These are phyloP conservation scores for Callinectes sapidus DNA, from an alignment of 2,888 invertebrate genomes.

Conservation along the genomic window DNA sequence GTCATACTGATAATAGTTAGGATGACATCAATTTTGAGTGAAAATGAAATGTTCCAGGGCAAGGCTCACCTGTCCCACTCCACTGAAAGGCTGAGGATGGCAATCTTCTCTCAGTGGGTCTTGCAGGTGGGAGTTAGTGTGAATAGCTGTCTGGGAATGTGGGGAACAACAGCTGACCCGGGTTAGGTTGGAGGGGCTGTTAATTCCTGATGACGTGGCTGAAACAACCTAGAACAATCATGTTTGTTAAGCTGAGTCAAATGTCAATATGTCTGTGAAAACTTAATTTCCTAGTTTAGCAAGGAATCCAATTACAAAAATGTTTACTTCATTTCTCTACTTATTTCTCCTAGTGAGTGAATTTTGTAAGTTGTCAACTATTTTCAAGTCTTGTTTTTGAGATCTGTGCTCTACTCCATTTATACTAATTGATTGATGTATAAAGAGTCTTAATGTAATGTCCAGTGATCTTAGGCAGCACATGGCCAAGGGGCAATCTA, in stretches of 20 bases:
- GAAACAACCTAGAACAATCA: conserved; percentile 17
- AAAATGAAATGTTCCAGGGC: background rate
- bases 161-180: conserved; percentile 13
- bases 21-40: background rate
- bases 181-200: background rate
- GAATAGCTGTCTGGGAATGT: background rate
- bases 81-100: conserved; percentile 4
- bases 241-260: background rate
- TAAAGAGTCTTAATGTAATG: too few relatives aligned
- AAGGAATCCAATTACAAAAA: background rate
- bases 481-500: too few relatives aligned
- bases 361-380: background rate
- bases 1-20: background rate
- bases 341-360: background rate
- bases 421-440: background rate
- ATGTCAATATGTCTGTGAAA: background rate
- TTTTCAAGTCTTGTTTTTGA: background rate
- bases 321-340: background rate
- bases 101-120: background rate
- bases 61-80: background rate
- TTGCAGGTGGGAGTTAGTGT: background rate
- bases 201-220: background rate
- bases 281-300: background rate
- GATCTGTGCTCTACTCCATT: background rate
- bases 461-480: too few relatives aligned